Evolutionary conservation across 2,797 vertebrate species (phyloP).

Genomic region (Sebastes paucispinis): DNA sequence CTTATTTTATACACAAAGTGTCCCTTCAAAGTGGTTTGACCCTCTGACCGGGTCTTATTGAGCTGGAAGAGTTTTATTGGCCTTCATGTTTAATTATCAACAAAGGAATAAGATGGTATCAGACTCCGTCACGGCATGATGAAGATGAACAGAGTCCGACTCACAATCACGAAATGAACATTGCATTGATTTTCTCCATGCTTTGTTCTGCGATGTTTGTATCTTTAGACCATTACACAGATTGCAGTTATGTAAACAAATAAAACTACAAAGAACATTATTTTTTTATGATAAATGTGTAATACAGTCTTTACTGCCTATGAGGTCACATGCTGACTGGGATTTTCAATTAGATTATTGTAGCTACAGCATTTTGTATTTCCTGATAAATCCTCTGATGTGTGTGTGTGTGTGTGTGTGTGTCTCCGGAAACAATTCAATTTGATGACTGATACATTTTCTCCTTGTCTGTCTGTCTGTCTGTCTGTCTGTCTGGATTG

Average conservation of each 20-base stretch:
- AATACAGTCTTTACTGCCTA: conserved; percentile 51
- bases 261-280: conserved; percentile 38
- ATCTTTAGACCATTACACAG: conserved; percentile 53
- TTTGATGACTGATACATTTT: conserved; percentile 61
- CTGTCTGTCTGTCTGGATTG: conserved; percentile 44
- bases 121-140: conserved; percentile 3
- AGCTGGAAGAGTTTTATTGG: conserved; percentile 33
- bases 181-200: conserved; percentile 55
- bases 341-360: conserved; percentile 64
- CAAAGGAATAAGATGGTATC: conserved; percentile 9
- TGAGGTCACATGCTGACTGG: conserved; percentile 53
- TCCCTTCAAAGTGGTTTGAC: conserved; percentile 7
- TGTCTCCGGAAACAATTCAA: conserved; percentile 62
- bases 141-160: conserved; percentile 13
- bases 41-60: neutral
- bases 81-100: conserved; percentile 38
- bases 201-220: conserved; percentile 30
- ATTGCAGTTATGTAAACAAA: conserved; percentile 62
- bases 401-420: conserved; percentile 25
- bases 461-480: conserved; percentile 48
- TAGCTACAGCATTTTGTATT: conserved; percentile 31
- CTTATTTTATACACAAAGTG: conserved; percentile 2
- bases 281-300: conserved; percentile 55
- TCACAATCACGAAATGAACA: conserved; percentile 59
- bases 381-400: conserved; percentile 42